Base-by-base conservation (phyloP, 1,140 invertebrate species). In the Popillia japonica region DNA sequence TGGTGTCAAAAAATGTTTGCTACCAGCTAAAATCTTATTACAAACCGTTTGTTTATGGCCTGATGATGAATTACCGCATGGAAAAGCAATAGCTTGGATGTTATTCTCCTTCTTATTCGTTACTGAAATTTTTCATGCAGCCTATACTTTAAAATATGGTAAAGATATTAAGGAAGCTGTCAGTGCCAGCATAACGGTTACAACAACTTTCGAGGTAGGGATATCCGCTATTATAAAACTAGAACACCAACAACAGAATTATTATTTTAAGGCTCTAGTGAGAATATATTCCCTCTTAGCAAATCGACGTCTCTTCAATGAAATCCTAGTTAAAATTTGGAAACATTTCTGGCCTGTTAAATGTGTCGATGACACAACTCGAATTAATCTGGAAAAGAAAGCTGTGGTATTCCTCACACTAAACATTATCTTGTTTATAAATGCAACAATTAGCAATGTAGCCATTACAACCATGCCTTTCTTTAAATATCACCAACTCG, bases 311-410 rank as follows among this genome's bases (percentile, higher is more conserved):
- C 8, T 20, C 40, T 48, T 75, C 14, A 75, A 75, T 42, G 20
- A 11, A 7, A 75, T 55, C 6, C 23, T 75, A 11, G 40, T 27
- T 2, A 76, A 76, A 27, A 8, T 76, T 22, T 76, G 75, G 75
- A 48, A 48, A 17, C 22, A 76, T 7, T 76, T 76, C 20, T 76
- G 75, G 75, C 41, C 44, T 14, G 11, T 27, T 23, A 55, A 41
- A 44, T 17, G 41, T 4, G 20, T 23, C 3, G 9, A 74, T n/a
- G 40, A 23, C 8, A 34, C 11, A n/a, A 40, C 9, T 2, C 20
- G 27, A 73, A 4, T 75, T 6, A 22, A 9, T n/a, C n/a, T n/a
- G n/a, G n/a, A n/a, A 75, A 75, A n/a, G 23, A 75, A 75, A 22
- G 23, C 20, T 0, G 17, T 10, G 4, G 20, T 23, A 41, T 44